Percentiles rank a stretch among this genome's conserved stretches.
Evolutionary conservation across 2,888 invertebrate species (phyloP).

Genomic region (Crepidodera aurea): DNA sequence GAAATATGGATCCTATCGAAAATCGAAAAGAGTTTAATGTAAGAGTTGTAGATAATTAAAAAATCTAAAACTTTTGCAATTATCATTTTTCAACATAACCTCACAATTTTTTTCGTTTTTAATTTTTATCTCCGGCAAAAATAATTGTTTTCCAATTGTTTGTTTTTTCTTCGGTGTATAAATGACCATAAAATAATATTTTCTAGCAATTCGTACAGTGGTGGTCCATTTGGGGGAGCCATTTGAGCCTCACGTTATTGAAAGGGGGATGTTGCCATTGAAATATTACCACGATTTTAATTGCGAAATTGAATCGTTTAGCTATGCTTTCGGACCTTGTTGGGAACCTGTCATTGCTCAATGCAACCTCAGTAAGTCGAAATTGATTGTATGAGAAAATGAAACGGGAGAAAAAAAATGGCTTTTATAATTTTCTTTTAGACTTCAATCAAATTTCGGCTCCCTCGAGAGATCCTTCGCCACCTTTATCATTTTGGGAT

Average conservation of each 20-base stretch:
- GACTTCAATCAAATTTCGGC: conserved; percentile 88
- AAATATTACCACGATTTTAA: conserved; percentile 99
- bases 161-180: no score
- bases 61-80: no score
- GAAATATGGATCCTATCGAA: no score
- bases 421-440: conserved; percentile 39
- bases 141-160: no score
- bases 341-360: conserved; percentile 98
- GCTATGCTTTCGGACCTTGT: conserved; percentile 97
- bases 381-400: no score
- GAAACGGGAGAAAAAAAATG: no score
- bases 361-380: conserved; percentile 77
- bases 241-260: conserved; percentile 82
- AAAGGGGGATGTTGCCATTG: conserved; percentile 91
- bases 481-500: conserved; percentile 96
- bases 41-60: no score
- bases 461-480: conserved; percentile 91
- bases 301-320: conserved; percentile 88
- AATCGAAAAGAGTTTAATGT: no score
- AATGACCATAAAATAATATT: background rate
- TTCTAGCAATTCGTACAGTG: conserved; percentile 76
- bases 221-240: conserved; percentile 83
- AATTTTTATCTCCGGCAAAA: no score
- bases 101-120: no score
- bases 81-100: no score